Evolutionary conservation across 2,797 vertebrate species (phyloP).

Genomic region (Todus mexicanus): DNA sequence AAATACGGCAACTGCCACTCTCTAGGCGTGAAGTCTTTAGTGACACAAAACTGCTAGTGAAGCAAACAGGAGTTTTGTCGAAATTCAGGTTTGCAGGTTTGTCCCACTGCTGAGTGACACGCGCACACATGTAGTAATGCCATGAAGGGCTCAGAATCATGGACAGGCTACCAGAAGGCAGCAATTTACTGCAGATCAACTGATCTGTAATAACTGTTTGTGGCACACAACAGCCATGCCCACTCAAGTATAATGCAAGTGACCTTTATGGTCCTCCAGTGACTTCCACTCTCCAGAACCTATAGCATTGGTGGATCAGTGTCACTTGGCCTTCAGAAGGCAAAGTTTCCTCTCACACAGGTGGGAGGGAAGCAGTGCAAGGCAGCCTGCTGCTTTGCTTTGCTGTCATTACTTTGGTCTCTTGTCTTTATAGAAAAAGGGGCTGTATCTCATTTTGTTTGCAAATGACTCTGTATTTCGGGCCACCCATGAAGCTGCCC

Average conservation of each 20-base stretch:
- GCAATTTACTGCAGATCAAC: background rate
- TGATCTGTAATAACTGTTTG: background rate
- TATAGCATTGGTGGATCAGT: background rate
- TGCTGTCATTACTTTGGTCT: background rate
- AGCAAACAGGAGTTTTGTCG: background rate
- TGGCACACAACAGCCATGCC: background rate
- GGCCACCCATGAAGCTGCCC: conserved; percentile 45
- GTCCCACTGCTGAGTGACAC: background rate
- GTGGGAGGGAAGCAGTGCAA: background rate
- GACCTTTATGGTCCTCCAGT: background rate
- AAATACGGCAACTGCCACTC: background rate
- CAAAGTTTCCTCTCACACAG: background rate
- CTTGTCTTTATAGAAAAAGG: background rate
- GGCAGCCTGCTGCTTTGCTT: background rate
- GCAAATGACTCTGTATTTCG: background rate
- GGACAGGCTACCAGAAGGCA: background rate
- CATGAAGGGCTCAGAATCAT: background rate
- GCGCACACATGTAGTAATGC: accelerated
- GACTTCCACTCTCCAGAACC: background rate
- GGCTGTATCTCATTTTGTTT: background rate
- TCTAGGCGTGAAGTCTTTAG: background rate
- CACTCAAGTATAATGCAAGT: background rate
- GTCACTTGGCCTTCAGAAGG: background rate
- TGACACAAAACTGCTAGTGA: background rate
- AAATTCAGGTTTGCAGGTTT: background rate